A percentile compares a stretch with the other conserved stretches of the same genome.
Evolutionary conservation across 2,888 invertebrate genomes (phyloP).

Genomic region (Apodemia mormo): DNA sequence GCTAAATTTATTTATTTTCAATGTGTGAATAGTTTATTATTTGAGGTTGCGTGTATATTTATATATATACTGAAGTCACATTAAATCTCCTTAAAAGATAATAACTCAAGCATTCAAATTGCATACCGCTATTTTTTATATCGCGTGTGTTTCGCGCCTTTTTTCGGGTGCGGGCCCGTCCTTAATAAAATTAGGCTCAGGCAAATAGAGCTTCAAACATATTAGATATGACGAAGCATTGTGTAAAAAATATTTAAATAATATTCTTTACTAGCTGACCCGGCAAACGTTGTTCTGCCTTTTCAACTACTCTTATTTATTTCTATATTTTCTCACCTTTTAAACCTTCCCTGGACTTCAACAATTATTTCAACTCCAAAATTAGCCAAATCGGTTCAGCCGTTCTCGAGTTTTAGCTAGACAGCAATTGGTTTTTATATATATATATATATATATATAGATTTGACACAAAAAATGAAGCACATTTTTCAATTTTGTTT

Average conservation of each 20-base stretch:
- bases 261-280: not conserved
- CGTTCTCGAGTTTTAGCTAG: too few species aligned
- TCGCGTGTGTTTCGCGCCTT: conserved; percentile 82
- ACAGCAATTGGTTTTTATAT: too few species aligned
- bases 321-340: too few species aligned
- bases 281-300: too few species aligned
- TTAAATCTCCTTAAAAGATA: conserved; percentile 76
- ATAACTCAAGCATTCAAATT: conserved; percentile 81
- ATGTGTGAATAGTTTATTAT: not conserved
- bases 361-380: too few species aligned
- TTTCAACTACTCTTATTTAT: too few species aligned
- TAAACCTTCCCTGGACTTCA: too few species aligned
- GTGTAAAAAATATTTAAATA: not conserved
- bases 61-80: conserved; percentile 57
- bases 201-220: conserved; percentile 51
- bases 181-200: conserved; percentile 80
- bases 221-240: conserved; percentile 45
- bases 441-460: too few species aligned
- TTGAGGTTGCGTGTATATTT: not conserved
- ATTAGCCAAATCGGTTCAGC: too few species aligned
- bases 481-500: not conserved
- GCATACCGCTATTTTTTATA: conserved; percentile 79
- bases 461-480: not conserved
- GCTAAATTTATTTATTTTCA: too few species aligned
- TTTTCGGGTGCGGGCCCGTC: conserved; percentile 75